Percentiles rank a stretch among this genome's conserved stretches.
phyloP scores from a whole-genome alignment of 2,113 vertebrate species.

The Cryptomyrus ogoouensis region DNA sequence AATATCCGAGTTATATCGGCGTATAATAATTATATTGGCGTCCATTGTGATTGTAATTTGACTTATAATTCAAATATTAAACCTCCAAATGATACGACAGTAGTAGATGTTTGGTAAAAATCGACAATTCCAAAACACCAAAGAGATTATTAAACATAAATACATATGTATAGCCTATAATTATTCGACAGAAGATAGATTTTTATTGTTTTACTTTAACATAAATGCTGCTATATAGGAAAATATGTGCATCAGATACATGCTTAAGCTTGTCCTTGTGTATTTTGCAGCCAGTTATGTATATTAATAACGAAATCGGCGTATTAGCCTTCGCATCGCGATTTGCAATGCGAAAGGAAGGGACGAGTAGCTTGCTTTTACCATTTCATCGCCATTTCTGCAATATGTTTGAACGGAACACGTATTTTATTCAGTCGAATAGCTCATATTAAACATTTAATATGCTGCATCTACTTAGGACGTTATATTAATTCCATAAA shows the following conservation, averaged over 20 bases:
- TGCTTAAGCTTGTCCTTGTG: neutral
- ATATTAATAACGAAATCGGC: neutral
- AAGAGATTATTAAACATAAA: neutral
- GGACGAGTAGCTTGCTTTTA: neutral
- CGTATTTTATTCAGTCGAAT: neutral
- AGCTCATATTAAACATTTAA: neutral
- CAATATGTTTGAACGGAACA: neutral
- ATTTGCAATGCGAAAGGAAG: neutral
- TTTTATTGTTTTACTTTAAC: neutral
- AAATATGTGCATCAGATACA: neutral
- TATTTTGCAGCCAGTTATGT: neutral
- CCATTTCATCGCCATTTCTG: slow-evolving; percentile 17
- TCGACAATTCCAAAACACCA: neutral
- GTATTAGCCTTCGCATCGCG: neutral
- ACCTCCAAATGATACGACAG: neutral
- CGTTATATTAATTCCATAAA: neutral
- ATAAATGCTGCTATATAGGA: neutral
- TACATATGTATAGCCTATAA: neutral
- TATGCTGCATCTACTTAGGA: neutral
- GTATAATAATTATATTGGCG: neutral
- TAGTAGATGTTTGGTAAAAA: neutral
- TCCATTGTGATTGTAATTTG: neutral
- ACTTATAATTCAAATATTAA: neutral
- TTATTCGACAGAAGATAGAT: neutral
- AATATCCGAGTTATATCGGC: neutral